Conservation (phyloP, 2,888 invertebrate species). For the Amitus sp. region DNA sequence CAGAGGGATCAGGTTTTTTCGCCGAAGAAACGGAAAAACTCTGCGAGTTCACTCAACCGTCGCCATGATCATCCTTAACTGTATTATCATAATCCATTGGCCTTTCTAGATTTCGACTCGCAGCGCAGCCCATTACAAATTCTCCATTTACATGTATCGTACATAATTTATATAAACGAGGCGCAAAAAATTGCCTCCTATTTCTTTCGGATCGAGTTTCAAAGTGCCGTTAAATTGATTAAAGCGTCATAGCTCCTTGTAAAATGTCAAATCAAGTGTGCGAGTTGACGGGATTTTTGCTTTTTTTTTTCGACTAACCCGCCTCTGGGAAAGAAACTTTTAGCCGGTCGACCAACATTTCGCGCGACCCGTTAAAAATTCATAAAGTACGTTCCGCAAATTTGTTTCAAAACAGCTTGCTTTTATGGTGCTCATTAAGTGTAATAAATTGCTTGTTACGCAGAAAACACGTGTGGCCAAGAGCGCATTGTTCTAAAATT, state of each 20-base stretch:
- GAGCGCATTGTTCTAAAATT: not conserved
- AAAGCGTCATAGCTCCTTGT: not conserved
- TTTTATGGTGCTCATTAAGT: not conserved
- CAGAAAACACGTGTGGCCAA: not conserved
- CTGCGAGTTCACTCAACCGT: conserved; percentile 14
- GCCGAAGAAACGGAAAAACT: conserved; percentile 10
- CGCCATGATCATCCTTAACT: not conserved
- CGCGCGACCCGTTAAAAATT: not conserved
- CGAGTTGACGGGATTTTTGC: not conserved
- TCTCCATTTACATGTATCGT: too few relatives aligned
- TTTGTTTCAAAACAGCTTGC: not conserved
- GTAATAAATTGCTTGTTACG: not conserved
- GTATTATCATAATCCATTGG: conserved; percentile 22
- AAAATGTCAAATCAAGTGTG: not conserved
- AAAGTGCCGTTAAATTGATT: not conserved
- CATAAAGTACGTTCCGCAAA: not conserved
- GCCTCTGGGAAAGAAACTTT: not conserved
- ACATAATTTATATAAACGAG: too few relatives aligned
- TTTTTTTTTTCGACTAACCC: too few relatives aligned
- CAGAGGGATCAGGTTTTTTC: conserved; percentile 42
- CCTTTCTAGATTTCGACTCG: not conserved
- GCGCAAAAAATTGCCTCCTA: not conserved
- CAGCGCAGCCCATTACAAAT: not conserved
- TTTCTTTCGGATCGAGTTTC: not conserved
- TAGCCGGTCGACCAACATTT: not conserved